Percentiles rank a stretch among this genome's conserved stretches.
Evolutionary conservation across 2,113 vertebrate genomes (phyloP).

Genomic region (Haliaeetus leucogaster): DNA sequence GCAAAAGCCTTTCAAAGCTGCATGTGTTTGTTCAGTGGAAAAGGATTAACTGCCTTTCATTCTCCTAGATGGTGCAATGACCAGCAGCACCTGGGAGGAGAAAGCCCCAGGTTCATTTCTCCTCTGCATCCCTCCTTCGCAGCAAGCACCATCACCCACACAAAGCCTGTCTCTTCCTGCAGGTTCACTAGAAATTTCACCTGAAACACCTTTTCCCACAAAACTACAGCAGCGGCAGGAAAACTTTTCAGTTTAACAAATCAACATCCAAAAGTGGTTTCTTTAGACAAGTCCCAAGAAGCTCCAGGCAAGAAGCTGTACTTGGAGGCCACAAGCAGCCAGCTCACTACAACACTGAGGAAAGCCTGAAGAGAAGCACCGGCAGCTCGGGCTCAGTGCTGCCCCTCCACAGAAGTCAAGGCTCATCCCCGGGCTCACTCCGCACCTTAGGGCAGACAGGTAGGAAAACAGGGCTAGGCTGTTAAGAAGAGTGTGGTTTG

Average conservation of each 20-base stretch:
- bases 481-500: background rate
- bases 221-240: background rate
- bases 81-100: background rate
- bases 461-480: background rate
- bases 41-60: background rate
- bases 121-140: background rate
- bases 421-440: accelerated
- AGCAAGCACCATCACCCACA: background rate
- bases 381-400: accelerated
- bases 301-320: background rate
- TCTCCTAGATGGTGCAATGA: background rate
- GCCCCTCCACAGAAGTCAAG: background rate
- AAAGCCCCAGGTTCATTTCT: background rate
- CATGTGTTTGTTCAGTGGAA: background rate
- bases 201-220: background rate
- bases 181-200: background rate
- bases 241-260: background rate
- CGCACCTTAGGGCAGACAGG: background rate
- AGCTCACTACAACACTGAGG: background rate
- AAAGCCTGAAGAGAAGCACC: accelerated
- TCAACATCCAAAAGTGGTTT: background rate
- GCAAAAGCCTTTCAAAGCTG: background rate
- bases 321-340: background rate
- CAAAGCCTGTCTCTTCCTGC: background rate
- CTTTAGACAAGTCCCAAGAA: background rate